These are phyloP conservation scores for Drosophila hawaiiensis DNA, from an alignment of 2,888 invertebrate genomes.

Conservation along the genomic window DNA sequence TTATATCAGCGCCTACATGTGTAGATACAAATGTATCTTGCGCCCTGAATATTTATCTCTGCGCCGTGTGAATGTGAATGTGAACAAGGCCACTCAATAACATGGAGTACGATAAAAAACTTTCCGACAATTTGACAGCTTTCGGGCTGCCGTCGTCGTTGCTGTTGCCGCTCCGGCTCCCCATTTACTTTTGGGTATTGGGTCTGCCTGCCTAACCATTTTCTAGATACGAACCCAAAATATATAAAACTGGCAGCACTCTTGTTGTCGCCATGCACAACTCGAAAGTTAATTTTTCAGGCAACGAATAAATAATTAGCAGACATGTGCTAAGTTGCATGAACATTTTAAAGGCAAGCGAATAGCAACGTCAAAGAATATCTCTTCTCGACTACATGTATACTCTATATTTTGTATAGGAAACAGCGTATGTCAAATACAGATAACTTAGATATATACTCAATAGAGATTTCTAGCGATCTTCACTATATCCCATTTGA, in stretches of 20 bases:
- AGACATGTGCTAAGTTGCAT: slow-evolving; percentile 72
- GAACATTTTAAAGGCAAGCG: slow-evolving; percentile 60
- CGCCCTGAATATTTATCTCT: slow-evolving; percentile 16
- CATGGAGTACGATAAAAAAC: slow-evolving; percentile 69
- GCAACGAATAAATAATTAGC: slow-evolving; percentile 82
- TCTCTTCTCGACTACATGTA: slow-evolving; percentile 8
- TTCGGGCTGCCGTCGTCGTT: slow-evolving; percentile 52
- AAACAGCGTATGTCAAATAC: neutral
- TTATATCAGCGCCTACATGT: slow-evolving; percentile 72
- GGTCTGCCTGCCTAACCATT: slow-evolving; percentile 28
- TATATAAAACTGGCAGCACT: slow-evolving; percentile 46
- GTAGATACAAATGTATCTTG: slow-evolving; percentile 77
- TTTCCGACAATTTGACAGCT: slow-evolving; percentile 77
- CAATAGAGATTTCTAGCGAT: neutral
- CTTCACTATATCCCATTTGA: neutral
- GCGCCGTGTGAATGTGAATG: slow-evolving; percentile 61
- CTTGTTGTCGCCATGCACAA: slow-evolving; percentile 62
- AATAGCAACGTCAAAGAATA: slow-evolving; percentile 2
- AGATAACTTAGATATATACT: neutral
- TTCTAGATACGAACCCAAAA: slow-evolving; percentile 47
- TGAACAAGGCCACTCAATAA: slow-evolving; percentile 81
- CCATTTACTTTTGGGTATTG: slow-evolving; percentile 38
- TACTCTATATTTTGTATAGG: slow-evolving; percentile 23
- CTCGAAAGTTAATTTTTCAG: slow-evolving; percentile 79
- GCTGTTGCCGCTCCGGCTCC: slow-evolving; percentile 36